Evolutionary conservation across 53 echinoderm and acorn worm genomes (phyloP), one percentile per base, ranked within the genome.

Genomic region (Pentamera pediparva): DNA sequence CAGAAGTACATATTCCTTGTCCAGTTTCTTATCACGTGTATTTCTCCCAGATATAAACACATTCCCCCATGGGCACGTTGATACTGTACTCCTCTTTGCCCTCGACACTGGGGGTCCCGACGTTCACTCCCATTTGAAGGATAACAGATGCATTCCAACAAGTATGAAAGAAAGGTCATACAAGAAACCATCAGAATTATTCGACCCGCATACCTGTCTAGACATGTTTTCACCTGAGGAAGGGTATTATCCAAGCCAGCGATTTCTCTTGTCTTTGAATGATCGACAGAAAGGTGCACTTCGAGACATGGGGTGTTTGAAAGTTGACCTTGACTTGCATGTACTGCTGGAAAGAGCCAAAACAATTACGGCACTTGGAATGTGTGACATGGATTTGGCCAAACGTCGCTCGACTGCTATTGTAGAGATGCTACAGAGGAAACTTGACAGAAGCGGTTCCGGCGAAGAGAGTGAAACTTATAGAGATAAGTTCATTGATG

Each of bases 111-210:
- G n/a, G n/a, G 70, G 36, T 27, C n/a, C 20, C 19, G 41, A 22
- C 5, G 39, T 84, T 3, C 34, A 35, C 4, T 2, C 22, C 25
- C 43, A 39, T 6, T 18, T 84, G 34, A 72, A 84, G 56, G 41
- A 47, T 1, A 52, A 48, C 1, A 51, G 39, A 2, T 84, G 84
- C 47, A 84, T 84, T 70, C 84, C 84, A 12, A 43, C 72, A 19
- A 26, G n/a, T 37, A 27, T 15, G n/a, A 13, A 15, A 8, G 25
- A 20, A 21, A 0, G 6, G 26, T 12, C 18, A 0, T 71, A 70
- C 19, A 40, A 33, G 57, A 70, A 28, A 12, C 78, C 84, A 9
- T 36, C 50, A 19, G 73, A 78, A 11, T 69, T 84, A 20, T 61
- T 72, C 39, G 71, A 84, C 52, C 84, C 62, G 6, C 28, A 34